Percentiles rank a stretch among this genome's conserved stretches.
These are phyloP conservation scores for Xenopus borealis DNA, from an alignment of 2,113 vertebrate species.

Conservation along the genomic window DNA sequence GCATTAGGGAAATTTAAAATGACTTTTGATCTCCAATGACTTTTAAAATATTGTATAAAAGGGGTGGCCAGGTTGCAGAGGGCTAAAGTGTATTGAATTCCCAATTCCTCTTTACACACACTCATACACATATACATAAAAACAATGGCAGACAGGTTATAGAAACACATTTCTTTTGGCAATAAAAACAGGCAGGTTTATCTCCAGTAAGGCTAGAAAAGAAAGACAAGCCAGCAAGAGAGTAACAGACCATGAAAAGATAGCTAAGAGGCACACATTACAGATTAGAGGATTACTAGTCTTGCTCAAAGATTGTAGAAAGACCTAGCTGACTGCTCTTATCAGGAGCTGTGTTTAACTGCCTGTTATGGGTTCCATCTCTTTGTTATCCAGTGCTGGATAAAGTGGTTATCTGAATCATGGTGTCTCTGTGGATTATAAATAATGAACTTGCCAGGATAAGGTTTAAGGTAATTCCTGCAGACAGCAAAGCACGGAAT, in stretches of 20 bases:
- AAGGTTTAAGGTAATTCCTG: conserved; percentile 39
- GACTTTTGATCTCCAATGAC: no score
- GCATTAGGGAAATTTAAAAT: no score
- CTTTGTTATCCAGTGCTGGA: conserved; percentile 40
- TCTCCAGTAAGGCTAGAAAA: conserved; percentile 43
- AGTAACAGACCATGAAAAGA: conserved; percentile 43
- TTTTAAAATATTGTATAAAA: no score
- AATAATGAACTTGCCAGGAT: conserved; percentile 31
- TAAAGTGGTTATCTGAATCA: conserved; percentile 35
- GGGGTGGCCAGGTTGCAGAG: no score
- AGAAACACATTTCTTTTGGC: conserved; percentile 34
- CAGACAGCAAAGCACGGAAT: not conserved
- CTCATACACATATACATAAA: no score
- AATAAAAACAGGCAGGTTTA: conserved; percentile 50
- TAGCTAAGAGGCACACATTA: conserved; percentile 39
- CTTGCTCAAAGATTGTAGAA: conserved; percentile 47
- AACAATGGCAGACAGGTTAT: conserved; percentile 16
- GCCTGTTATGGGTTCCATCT: conserved; percentile 33
- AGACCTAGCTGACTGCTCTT: conserved; percentile 39
- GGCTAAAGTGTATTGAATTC: no score
- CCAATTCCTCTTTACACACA: no score
- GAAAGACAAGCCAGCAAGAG: conserved; percentile 39
- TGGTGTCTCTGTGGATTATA: conserved; percentile 37
- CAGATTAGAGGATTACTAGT: conserved; percentile 55
- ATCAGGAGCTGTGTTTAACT: conserved; percentile 41